Conservation (phyloP, 2,888 invertebrate species). For the Monochamus alternatus region DNA sequence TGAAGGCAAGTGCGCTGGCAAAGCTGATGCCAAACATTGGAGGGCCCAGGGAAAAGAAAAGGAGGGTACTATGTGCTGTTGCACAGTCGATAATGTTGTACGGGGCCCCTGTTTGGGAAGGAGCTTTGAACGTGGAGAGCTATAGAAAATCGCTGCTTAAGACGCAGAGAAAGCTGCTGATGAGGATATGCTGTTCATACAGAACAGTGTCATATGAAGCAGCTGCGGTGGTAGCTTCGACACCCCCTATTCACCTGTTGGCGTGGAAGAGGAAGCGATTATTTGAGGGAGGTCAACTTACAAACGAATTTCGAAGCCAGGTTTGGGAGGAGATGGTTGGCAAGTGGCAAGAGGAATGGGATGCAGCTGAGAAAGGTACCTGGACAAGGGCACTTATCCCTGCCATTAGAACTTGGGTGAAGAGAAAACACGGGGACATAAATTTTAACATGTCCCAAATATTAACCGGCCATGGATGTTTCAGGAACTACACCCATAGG, state of each 20-base stretch:
- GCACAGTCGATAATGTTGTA: not conserved
- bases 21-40: not conserved
- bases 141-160: not conserved
- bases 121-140: not conserved
- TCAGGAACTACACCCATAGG: not conserved
- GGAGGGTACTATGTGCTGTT: not conserved
- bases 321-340: too few relatives aligned
- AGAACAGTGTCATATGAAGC: not conserved
- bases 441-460: not conserved
- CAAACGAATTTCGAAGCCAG: too few relatives aligned
- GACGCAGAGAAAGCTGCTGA: not conserved
- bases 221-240: not conserved
- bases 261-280: not conserved
- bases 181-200: not conserved
- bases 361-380: not conserved
- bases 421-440: constrained; percentile 8
- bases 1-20: not conserved
- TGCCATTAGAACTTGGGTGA: not conserved
- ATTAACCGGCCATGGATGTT: not conserved
- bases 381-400: constrained; percentile 16
- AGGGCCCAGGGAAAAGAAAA: not conserved
- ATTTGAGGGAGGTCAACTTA: too few relatives aligned
- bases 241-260: not conserved
- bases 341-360: not conserved
- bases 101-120: not conserved